phyloP scores from a whole-genome alignment of 2,888 invertebrate genomes.

The Hylaea fasciaria region DNA sequence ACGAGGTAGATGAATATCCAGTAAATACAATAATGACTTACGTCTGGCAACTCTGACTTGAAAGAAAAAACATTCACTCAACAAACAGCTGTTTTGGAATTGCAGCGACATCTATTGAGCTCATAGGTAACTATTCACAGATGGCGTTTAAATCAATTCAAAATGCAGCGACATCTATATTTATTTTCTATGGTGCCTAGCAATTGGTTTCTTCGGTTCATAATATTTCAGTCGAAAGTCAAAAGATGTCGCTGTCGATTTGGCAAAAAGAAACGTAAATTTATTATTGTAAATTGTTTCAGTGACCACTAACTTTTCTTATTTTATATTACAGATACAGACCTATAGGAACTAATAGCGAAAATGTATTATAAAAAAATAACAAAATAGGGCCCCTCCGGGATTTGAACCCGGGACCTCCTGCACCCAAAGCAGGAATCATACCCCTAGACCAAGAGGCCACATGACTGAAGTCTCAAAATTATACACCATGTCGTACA shows the following conservation, averaged over 20 bases:
- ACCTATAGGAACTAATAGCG: background rate
- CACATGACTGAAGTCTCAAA: conserved; percentile 40
- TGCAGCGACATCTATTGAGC: conserved; percentile 44
- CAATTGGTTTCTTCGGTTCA: background rate
- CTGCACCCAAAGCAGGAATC: conserved; percentile 90
- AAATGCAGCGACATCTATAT: conserved; percentile 5
- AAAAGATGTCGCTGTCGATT: conserved; percentile 20
- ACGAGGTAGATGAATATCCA: too few species aligned
- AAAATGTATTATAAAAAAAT: too few species aligned
- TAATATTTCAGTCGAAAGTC: background rate
- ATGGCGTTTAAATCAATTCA: background rate
- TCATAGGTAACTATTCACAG: conserved; percentile 3
- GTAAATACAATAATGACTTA: too few species aligned
- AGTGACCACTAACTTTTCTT: too few species aligned
- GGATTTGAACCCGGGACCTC: conserved; percentile 90
- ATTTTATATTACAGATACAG: background rate
- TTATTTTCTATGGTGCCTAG: background rate
- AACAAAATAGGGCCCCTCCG: conserved; percentile 85
- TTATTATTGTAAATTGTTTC: too few species aligned
- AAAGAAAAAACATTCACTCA: conserved; percentile 56
- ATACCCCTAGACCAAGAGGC: conserved; percentile 90
- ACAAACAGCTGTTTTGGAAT: conserved; percentile 66
- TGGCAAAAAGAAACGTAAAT: conserved; percentile 1
- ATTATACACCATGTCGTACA: conserved; percentile 22
- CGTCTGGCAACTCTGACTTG: conserved; percentile 36